phyloP scores from a whole-genome alignment of 2,888 invertebrate genomes.

The Acronicta psi region DNA sequence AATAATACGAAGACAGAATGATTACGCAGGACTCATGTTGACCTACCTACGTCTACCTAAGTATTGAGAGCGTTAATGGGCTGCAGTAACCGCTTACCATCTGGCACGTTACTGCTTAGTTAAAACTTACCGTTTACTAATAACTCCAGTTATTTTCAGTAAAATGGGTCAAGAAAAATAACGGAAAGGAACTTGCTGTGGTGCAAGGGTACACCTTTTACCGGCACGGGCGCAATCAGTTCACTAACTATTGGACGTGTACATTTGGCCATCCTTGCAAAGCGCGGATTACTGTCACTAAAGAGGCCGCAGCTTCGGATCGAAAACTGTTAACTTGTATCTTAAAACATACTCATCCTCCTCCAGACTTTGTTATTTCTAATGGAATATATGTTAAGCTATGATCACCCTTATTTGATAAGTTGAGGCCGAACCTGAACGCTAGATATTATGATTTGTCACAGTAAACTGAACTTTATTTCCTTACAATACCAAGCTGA shows the following conservation, averaged over 20 bases:
- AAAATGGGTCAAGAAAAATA: constrained; percentile 27
- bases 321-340: constrained; percentile 55
- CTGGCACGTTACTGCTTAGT: too few species aligned
- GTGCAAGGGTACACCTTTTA: constrained; percentile 61
- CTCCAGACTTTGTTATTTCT: constrained; percentile 27
- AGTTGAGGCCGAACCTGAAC: too few species aligned
- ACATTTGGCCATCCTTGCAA: constrained; percentile 59
- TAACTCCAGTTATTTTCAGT: constrained; percentile 25
- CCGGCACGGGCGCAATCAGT: constrained; percentile 30
- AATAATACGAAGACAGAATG: too few species aligned
- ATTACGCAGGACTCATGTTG: too few species aligned
- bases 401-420: background rate
- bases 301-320: background rate
- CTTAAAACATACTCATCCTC: constrained; percentile 80
- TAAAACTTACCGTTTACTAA: background rate
- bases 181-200: constrained; percentile 59
- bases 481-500: background rate
- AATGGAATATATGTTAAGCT: constrained; percentile 20
- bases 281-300: constrained; percentile 49
- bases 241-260: constrained; percentile 57
- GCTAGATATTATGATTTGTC: too few species aligned
- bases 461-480: too few species aligned
- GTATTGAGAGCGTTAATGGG: too few species aligned
- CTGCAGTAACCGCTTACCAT: too few species aligned
- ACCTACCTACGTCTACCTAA: too few species aligned